A percentile compares a stretch with the other conserved stretches of the same genome.
phyloP scores from a whole-genome alignment of 2,888 invertebrate species.

The Polia nebulosa region DNA sequence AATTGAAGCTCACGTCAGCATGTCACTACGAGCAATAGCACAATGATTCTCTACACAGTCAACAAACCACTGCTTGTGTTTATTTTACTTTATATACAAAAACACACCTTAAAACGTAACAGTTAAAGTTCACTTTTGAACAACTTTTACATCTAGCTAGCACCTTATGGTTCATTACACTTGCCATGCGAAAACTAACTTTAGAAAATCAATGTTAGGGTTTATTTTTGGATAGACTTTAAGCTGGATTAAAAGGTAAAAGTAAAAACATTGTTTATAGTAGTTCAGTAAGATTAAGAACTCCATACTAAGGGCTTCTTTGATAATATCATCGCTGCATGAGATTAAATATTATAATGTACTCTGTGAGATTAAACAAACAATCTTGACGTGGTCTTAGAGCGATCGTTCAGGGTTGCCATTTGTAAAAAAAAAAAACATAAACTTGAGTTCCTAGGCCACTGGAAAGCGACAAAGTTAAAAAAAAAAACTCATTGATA shows the following conservation, averaged over 20 bases:
- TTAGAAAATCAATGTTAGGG: fast-evolving
- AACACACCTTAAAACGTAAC: slow-evolving; percentile 10
- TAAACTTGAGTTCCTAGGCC: slow-evolving; percentile 5
- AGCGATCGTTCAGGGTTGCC: neutral
- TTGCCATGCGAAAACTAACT: neutral
- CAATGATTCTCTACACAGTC: slow-evolving; percentile 64
- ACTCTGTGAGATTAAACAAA: slow-evolving; percentile 8
- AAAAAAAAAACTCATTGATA: neutral
- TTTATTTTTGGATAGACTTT: slow-evolving; percentile 10
- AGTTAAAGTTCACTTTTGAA: neutral
- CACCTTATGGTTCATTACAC: slow-evolving; percentile 14
- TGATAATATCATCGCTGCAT: slow-evolving; percentile 34
- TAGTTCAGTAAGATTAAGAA: slow-evolving; percentile 36
- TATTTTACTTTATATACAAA: slow-evolving; percentile 23
- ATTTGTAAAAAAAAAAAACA: no score
- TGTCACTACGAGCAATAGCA: slow-evolving; percentile 64
- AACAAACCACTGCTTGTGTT: slow-evolving; percentile 58
- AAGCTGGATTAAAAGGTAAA: slow-evolving; percentile 59
- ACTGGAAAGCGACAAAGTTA: slow-evolving; percentile 23
- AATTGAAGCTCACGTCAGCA: slow-evolving; percentile 61
- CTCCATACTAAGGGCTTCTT: slow-evolving; percentile 46
- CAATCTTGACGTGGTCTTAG: neutral
- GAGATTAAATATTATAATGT: no score
- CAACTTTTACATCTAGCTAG: neutral
- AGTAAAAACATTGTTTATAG: slow-evolving; percentile 61